phyloP scores from a whole-genome alignment of 1,140 invertebrate species.

The Penaeus chinensis region DNA sequence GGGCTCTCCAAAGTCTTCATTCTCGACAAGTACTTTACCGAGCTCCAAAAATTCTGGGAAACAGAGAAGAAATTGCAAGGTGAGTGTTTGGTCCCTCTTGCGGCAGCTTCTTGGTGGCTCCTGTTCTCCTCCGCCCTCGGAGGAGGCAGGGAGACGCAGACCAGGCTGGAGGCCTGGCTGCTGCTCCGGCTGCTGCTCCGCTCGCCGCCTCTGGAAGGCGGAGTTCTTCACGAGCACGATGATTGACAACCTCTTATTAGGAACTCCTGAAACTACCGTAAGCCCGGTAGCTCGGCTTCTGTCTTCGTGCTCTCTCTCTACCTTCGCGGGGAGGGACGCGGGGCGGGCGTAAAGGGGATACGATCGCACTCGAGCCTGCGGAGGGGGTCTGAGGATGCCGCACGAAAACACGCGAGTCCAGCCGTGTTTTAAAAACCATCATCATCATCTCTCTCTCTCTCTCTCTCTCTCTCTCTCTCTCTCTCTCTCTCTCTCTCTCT shows the following conservation, averaged over 20 bases:
- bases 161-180: too few species aligned
- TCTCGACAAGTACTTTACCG: conserved; percentile 96
- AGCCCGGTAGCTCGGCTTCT: conserved; percentile 48
- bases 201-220: conserved; percentile 3
- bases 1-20: conserved; percentile 96
- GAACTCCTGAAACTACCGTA: conserved; percentile 58
- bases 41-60: conserved; percentile 96
- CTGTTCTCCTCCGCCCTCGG: too few species aligned
- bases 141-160: too few species aligned
- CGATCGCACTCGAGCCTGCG: neutral
- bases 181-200: too few species aligned
- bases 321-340: neutral
- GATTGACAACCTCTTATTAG: conserved; percentile 60
- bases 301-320: conserved; percentile 2
- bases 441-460: too few species aligned
- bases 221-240: conserved; percentile 42
- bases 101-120: neutral
- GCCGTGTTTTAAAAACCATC: too few species aligned
- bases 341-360: neutral
- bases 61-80: conserved; percentile 95
- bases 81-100: conserved; percentile 68
- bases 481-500: too few species aligned
- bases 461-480: too few species aligned
- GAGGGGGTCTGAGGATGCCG: too few species aligned
- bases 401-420: too few species aligned